phyloP scores from a whole-genome alignment of 2,113 vertebrate genomes.

The Esox niger region DNA sequence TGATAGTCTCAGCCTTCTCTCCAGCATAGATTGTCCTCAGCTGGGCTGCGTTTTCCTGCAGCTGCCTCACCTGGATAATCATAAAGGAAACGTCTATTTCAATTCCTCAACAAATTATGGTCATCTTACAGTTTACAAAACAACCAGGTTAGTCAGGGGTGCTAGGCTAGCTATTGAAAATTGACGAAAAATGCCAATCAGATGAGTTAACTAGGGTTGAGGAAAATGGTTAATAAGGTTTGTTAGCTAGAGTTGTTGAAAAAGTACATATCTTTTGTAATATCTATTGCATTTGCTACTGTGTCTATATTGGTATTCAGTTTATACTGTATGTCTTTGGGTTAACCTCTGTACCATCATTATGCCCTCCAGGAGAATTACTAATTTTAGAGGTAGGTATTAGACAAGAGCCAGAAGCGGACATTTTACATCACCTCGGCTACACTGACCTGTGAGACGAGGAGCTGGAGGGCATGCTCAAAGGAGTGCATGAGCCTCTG shows the following conservation, averaged over 20 bases:
- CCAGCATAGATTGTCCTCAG: slow-evolving; percentile 89
- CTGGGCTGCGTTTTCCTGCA: slow-evolving; percentile 86
- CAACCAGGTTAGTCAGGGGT: too few species aligned
- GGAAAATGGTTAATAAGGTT: too few species aligned
- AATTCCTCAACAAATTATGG: too few species aligned
- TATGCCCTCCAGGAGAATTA: background rate
- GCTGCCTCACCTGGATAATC: slow-evolving; percentile 80
- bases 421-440: background rate
- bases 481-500: slow-evolving; percentile 76
- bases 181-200: too few species aligned
- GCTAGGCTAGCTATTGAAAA: too few species aligned
- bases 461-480: slow-evolving; percentile 75
- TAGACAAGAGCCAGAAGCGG: background rate
- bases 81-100: background rate
- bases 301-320: background rate
- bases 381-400: background rate
- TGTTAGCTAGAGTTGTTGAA: too few species aligned
- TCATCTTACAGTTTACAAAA: too few species aligned
- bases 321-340: background rate
- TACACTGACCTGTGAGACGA: slow-evolving; percentile 70
- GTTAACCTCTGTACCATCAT: background rate
- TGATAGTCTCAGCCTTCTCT: slow-evolving; percentile 88
- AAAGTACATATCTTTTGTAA: background rate
- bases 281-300: background rate
- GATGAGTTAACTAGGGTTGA: too few species aligned